Evolutionary conservation across 2,113 vertebrate species (phyloP).

Genomic region (Sinocyclocheilus rhinocerous): DNA sequence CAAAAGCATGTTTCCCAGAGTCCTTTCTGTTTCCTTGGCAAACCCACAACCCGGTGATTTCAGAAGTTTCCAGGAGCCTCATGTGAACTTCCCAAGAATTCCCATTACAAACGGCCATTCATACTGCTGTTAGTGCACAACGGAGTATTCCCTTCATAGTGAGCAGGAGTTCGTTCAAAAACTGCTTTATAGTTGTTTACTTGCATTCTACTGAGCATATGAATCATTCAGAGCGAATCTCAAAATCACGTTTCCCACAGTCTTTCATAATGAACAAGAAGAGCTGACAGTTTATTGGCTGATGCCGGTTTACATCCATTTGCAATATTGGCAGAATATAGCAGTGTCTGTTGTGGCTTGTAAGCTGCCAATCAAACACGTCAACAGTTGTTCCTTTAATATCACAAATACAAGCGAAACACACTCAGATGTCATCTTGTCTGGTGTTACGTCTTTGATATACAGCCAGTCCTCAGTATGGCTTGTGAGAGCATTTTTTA

Average conservation of each 20-base stretch:
- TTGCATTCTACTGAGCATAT: background rate
- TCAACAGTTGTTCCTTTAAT: constrained; percentile 10
- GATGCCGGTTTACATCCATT: background rate
- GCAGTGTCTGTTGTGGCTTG: background rate
- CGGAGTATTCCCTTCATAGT: background rate
- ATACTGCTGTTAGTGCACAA: background rate
- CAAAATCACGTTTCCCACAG: background rate
- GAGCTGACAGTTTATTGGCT: background rate
- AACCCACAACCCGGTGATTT: background rate
- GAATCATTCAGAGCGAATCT: background rate
- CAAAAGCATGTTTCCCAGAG: background rate
- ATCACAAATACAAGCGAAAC: constrained; percentile 3
- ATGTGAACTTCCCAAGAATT: background rate
- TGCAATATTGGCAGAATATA: background rate
- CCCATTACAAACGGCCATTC: background rate
- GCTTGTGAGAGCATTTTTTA: background rate
- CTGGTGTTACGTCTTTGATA: background rate
- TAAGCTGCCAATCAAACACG: background rate
- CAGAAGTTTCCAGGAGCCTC: background rate
- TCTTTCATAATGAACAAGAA: constrained; percentile 6
- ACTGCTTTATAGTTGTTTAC: constrained; percentile 28
- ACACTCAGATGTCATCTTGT: too few relatives aligned
- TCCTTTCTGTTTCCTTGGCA: background rate
- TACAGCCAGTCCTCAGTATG: background rate
- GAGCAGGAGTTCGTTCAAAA: background rate